A percentile compares a stretch with the other conserved stretches of the same genome.
phyloP scores from a whole-genome alignment of 2,888 invertebrate species.

The Xanthorhoe spadicearia region DNA sequence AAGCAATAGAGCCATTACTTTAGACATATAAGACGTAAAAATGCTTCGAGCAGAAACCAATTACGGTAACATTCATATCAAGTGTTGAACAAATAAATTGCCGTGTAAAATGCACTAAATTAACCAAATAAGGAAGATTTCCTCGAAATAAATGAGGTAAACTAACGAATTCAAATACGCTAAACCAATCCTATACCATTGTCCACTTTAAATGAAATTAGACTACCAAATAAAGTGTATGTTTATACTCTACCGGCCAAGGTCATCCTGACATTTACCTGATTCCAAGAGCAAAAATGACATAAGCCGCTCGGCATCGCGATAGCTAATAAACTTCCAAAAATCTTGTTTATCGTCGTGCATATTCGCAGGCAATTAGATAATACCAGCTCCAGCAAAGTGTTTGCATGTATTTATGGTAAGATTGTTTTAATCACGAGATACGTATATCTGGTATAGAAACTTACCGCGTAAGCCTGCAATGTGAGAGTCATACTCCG shows the following conservation, averaged over 20 bases:
- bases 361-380: slow-evolving; percentile 33
- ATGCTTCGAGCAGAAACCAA: slow-evolving; percentile 13
- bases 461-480: slow-evolving; percentile 92
- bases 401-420: slow-evolving; percentile 33
- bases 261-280: slow-evolving; percentile 62
- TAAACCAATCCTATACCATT: slow-evolving; percentile 19
- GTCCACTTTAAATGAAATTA: slow-evolving; percentile 42
- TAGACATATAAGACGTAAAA: slow-evolving; percentile 2
- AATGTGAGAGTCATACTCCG: slow-evolving; percentile 94
- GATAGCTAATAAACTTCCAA: slow-evolving; percentile 21
- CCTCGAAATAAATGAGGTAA: slow-evolving; percentile 2
- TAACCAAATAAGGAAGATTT: not conserved
- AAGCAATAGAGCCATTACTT: slow-evolving; percentile 34
- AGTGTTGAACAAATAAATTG: not conserved
- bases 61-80: slow-evolving; percentile 2
- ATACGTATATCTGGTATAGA: not conserved
- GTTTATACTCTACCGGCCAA: slow-evolving; percentile 59
- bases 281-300: slow-evolving; percentile 45
- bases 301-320: slow-evolving; percentile 34
- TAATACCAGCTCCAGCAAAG: slow-evolving; percentile 10
- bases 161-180: slow-evolving; percentile 16
- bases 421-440: slow-evolving; percentile 11
- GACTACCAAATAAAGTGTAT: slow-evolving; percentile 56
- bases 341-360: slow-evolving; percentile 37
- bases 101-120: not conserved